phyloP scores from a whole-genome alignment of 2,797 vertebrate species.

The Novumbra hubbsi region DNA sequence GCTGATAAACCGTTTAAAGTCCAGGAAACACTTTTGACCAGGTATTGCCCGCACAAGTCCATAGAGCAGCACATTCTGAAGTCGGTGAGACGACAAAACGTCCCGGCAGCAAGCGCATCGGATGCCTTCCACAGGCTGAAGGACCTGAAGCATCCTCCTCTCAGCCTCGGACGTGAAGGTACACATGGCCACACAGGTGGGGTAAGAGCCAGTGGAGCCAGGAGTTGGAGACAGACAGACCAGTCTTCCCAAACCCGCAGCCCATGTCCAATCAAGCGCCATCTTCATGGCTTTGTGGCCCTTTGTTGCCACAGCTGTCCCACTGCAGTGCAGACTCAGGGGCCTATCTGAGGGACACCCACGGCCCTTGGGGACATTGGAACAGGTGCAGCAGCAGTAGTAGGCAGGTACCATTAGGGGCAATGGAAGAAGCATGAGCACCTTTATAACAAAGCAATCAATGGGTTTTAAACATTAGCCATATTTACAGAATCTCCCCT shows the following conservation, averaged over 20 bases:
- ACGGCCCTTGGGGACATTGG: constrained; percentile 65
- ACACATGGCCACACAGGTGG: neutral
- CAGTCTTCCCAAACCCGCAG: constrained; percentile 37
- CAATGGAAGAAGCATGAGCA: constrained; percentile 73
- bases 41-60: constrained; percentile 1
- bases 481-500: constrained; percentile 59
- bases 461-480: constrained; percentile 70
- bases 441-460: constrained; percentile 76
- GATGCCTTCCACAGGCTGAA: neutral
- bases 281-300: constrained; percentile 52
- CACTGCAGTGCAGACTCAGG: constrained; percentile 58
- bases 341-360: constrained; percentile 64
- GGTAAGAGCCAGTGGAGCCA: constrained; percentile 7
- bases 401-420: constrained; percentile 68
- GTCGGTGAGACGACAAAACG: neutral
- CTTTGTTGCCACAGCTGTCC: constrained; percentile 55
- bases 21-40: constrained; percentile 17
- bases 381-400: constrained; percentile 60
- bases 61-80: neutral
- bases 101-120: neutral
- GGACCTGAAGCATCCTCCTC: constrained; percentile 3
- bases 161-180: constrained; percentile 6
- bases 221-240: constrained; percentile 19
- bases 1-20: constrained; percentile 17
- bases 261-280: constrained; percentile 51